These are phyloP conservation scores for Lanius ludovicianus DNA, from an alignment of 2,113 vertebrate genomes.

Conservation along the genomic window DNA sequence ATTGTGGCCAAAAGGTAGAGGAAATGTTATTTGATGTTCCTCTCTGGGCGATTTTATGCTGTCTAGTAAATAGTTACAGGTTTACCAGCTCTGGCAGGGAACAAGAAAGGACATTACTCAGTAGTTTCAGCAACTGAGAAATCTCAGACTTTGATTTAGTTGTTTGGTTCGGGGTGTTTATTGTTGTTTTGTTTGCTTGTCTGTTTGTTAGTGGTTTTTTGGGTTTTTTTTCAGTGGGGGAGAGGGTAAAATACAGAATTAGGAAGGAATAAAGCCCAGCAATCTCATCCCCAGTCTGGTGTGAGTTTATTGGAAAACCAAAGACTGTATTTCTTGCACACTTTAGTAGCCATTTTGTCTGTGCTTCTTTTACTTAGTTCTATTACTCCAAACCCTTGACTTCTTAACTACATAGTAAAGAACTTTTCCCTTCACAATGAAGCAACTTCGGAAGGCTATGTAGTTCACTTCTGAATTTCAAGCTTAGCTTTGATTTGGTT, in stretches of 20 bases:
- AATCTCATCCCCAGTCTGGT: background rate
- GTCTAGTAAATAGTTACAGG: background rate
- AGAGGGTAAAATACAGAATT: background rate
- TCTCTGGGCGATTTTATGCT: background rate
- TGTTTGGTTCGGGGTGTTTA: background rate
- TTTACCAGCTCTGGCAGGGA: background rate
- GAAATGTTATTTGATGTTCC: background rate
- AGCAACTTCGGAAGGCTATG: background rate
- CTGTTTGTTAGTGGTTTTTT: background rate
- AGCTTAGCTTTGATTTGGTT: background rate
- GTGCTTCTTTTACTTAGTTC: background rate
- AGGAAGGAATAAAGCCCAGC: background rate
- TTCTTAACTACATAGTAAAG: background rate
- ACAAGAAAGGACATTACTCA: background rate
- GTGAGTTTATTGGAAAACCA: background rate
- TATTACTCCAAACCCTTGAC: background rate
- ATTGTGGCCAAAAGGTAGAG: background rate
- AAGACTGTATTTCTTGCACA: background rate
- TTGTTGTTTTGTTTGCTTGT: background rate
- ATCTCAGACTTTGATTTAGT: background rate
- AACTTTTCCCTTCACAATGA: background rate
- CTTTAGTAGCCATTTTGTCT: background rate
- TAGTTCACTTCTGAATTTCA: background rate
- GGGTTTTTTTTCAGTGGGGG: fast-evolving
- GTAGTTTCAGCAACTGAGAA: background rate